Base-by-base conservation (phyloP, 2,113 vertebrate species). In the Jaculus jaculus region DNA sequence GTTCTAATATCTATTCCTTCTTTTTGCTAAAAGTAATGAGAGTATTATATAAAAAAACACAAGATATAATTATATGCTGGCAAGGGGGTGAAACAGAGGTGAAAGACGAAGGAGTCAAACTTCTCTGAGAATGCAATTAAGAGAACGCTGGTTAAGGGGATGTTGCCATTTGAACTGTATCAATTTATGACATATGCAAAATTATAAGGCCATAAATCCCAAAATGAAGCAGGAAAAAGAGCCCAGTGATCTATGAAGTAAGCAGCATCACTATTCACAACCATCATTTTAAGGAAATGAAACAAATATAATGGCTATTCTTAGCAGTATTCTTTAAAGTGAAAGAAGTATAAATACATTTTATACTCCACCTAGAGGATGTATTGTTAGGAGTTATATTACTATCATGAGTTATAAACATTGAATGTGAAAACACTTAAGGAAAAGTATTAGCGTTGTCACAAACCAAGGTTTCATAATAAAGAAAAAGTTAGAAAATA, bases 201-300 rank as follows among this genome's bases (percentile, higher is more conserved):
- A 39, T 15, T 30, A 54, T 17, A 60, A 80, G 65, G 16, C 21
- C 15, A 34, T 7, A 85, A 81, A 71, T 72, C 42, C 34, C 18
- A 11, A 91, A 96, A 88, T 65, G 32, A 87, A 78, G 60, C 11
- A 69, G 37, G 87, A 84, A 47, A 58, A 79, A 24, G 9, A 54
- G 2, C 12, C 11, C 54, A 63, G 20, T 39, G 7, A 23, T 51
- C 26, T 58, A 65, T 58, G 7, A 85, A 61, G 20, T 72, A 24
- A 37, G 17, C 30, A 77, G 23, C 28, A 5, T 32, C 6, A 9
- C 2, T 26, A n/a, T 16, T 26, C 26, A 84, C 32, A 72, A 18
- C 4, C 81, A 60, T 34, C 18, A 82, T 65, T 51, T 32, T 15
- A 51, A 61, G 10, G 11, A 61, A 85, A 60, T 32, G 4, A 66